Conservation (phyloP, 2,113 vertebrate species). For the Oryzias curvinotus region DNA sequence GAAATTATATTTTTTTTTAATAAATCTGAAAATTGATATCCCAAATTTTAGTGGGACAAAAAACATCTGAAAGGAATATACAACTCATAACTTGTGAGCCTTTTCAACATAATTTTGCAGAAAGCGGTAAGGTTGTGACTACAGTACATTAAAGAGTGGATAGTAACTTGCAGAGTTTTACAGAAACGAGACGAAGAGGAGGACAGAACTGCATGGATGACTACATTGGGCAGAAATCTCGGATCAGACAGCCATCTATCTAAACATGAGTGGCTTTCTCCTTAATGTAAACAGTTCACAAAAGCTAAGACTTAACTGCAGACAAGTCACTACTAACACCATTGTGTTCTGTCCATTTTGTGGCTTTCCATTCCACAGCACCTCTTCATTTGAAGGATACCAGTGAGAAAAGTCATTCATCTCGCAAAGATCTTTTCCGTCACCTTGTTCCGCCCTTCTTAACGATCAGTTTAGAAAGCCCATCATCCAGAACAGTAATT, state of each 20-base stretch:
- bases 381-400: slow-evolving; percentile 60
- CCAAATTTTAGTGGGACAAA: too few relatives aligned
- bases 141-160: too few relatives aligned
- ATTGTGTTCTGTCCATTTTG: slow-evolving; percentile 44
- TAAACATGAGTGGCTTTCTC: slow-evolving; percentile 54
- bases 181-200: too few relatives aligned
- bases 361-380: slow-evolving; percentile 45
- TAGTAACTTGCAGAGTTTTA: too few relatives aligned
- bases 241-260: slow-evolving; percentile 55
- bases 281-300: slow-evolving; percentile 58
- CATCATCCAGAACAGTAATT: slow-evolving; percentile 36
- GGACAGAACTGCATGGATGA: slow-evolving; percentile 21
- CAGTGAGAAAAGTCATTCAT: slow-evolving; percentile 55
- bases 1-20: too few relatives aligned
- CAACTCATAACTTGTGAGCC: too few relatives aligned
- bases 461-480: slow-evolving; percentile 18
- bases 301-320: slow-evolving; percentile 34
- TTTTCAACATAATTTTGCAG: too few relatives aligned
- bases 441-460: background rate
- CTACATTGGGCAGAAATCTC: slow-evolving; percentile 30
- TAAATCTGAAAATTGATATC: too few relatives aligned
- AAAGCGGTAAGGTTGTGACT: too few relatives aligned
- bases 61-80: too few relatives aligned
- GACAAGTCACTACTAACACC: slow-evolving; percentile 39
- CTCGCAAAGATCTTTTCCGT: slow-evolving; percentile 40